Evolutionary conservation across 2,888 invertebrate genomes (phyloP).

Genomic region (Capitulum mitella): DNA sequence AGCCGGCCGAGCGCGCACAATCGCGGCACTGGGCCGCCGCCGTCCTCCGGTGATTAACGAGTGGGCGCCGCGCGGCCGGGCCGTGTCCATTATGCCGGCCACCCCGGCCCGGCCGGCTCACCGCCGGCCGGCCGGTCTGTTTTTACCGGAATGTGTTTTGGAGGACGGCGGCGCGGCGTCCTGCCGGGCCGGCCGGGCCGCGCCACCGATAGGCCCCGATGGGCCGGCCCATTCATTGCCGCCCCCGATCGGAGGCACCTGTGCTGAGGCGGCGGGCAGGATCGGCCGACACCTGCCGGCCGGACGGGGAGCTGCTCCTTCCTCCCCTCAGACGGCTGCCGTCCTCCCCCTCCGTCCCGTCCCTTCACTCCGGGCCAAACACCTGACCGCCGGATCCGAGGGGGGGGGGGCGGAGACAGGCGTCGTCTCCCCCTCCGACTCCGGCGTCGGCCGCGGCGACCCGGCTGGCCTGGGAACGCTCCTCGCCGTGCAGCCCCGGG

Average conservation of each 20-base stretch:
- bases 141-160: conserved; percentile 19
- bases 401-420: too few species aligned
- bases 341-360: neutral
- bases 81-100: neutral
- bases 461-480: too few species aligned
- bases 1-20: neutral
- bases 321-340: neutral
- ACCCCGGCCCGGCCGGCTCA: neutral
- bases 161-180: neutral
- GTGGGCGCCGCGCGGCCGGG: neutral
- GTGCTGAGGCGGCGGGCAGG: neutral
- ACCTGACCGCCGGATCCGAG: neutral
- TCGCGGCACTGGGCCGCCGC: neutral
- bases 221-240: neutral
- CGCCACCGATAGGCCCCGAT: neutral
- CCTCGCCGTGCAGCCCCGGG: too few species aligned
- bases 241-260: neutral
- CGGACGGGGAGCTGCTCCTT: neutral
- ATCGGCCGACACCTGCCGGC: neutral
- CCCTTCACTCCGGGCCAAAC: too few species aligned
- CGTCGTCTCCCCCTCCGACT: too few species aligned
- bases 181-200: neutral
- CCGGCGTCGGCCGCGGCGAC: too few species aligned
- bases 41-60: neutral
- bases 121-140: neutral